These are phyloP conservation scores for Campoplex capitator DNA, from an alignment of 2,888 invertebrate genomes.

Conservation along the genomic window DNA sequence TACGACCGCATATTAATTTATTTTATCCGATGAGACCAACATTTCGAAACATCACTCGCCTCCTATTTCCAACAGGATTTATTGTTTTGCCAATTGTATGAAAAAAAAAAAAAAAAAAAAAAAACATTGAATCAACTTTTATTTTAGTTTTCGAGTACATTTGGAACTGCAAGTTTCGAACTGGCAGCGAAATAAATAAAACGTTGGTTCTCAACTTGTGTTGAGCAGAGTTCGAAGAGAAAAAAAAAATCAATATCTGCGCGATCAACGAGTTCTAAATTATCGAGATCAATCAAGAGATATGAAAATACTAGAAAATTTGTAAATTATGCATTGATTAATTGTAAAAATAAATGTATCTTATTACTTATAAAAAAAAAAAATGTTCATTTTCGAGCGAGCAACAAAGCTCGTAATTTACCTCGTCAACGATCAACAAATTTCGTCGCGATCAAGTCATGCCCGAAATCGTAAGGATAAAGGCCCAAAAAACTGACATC, in stretches of 20 bases:
- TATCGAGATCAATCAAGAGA: neutral
- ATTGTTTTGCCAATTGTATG: neutral
- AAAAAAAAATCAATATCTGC: constrained; percentile 4
- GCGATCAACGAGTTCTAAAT: constrained; percentile 24
- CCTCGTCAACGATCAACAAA: constrained; percentile 26
- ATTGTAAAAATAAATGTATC: constrained; percentile 36
- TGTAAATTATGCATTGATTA: constrained; percentile 48
- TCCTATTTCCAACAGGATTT: neutral
- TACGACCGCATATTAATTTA: neutral
- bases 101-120: too few relatives aligned
- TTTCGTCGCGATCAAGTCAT: neutral
- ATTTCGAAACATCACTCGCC: neutral
- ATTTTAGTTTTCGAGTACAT: too few relatives aligned
- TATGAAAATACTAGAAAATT: constrained; percentile 28
- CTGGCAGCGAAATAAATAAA: constrained; percentile 9
- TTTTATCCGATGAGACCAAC: neutral
- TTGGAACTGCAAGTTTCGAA: neutral
- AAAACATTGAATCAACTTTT: neutral
- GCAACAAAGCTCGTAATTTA: constrained; percentile 14
- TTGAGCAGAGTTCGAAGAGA: neutral
- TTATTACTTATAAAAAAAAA: constrained; percentile 16
- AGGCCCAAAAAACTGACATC: neutral
- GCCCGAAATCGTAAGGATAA: neutral
- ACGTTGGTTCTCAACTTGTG: constrained; percentile 1
- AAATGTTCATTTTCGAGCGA: neutral